Base-by-base conservation (phyloP, 2,113 vertebrate genomes). In the Aspiorhynchus laticeps region DNA sequence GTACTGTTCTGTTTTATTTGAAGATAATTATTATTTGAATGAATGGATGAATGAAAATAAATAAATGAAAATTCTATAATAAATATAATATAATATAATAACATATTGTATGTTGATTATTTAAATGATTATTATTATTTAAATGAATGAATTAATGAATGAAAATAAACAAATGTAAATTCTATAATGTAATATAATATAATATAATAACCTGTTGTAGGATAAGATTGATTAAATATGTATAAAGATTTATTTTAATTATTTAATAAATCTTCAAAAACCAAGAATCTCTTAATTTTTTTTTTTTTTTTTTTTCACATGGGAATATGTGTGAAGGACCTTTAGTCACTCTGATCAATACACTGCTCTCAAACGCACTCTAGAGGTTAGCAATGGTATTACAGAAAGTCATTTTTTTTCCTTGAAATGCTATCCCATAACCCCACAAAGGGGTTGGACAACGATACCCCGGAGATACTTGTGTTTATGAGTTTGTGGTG, bases 301-400 rank as follows among this genome's bases (percentile, higher is more conserved):
- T n/a, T n/a, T n/a, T n/a, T n/a, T 33, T 31, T 31, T 41, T 21
- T 48, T 24, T 38, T 24, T 31, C 81, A 86, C 88, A 89, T 85
- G 80, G 89, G 86, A 89, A 83, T 87, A 90, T 88, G 81, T 90
- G 59, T 80, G 65, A 12, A 33, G 86, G 73, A 89, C 87, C 91
- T 88, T 6, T 69, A 46, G 87, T 75, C 91, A 85, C 89, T 56
- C 69, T 76, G 90, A 79, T 61, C 91, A 86, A 89, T 94, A 92
- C 93, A 91, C 94, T 95, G 94, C 94, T 97, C 94, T 94, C 91
- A 95, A 89, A 91, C 94, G 96, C 96, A 96, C 97, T 96, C 97
- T 98, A 95, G 93, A 95, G 97, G 95, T 87, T 46, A 38, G 56
- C 61, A 1, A 63, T n/a, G 93, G 94, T 95, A 96, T 88, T 93